A percentile compares a stretch with the other conserved stretches of the same genome.
Evolutionary conservation across 2,888 invertebrate genomes (phyloP).

Genomic region (Labia minor): DNA sequence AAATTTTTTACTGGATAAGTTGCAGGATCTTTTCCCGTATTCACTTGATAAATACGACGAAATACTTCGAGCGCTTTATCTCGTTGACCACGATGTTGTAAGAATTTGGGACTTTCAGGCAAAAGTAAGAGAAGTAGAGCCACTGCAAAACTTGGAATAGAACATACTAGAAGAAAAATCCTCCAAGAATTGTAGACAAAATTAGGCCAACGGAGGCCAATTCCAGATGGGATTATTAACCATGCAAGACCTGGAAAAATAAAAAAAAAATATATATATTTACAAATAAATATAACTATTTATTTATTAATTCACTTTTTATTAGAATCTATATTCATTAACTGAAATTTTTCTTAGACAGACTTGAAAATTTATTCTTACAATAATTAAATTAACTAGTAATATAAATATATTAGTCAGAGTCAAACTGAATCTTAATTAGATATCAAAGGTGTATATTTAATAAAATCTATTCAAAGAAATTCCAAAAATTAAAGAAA

Average conservation of each 20-base stretch:
- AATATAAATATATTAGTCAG: too few species aligned
- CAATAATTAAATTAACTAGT: too few species aligned
- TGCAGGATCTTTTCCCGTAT: conserved; percentile 63
- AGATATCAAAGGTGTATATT: too few species aligned
- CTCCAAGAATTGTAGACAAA: conserved; percentile 88
- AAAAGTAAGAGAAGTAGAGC: conserved; percentile 69
- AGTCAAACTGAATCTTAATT: too few species aligned
- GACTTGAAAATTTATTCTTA: too few species aligned
- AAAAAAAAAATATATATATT: too few species aligned
- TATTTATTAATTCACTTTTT: neutral
- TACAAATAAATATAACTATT: too few species aligned
- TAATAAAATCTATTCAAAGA: too few species aligned
- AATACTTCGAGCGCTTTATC: conserved; percentile 75
- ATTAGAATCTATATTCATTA: conserved; percentile 15
- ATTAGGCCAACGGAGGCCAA: conserved; percentile 53
- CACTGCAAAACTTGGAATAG: conserved; percentile 78
- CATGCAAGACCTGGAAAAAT: conserved; percentile 44
- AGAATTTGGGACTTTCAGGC: conserved; percentile 86
- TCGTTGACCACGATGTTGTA: conserved; percentile 65
- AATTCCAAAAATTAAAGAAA: too few species aligned
- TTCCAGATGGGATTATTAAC: conserved; percentile 46
- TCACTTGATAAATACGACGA: conserved; percentile 66
- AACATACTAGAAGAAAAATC: conserved; percentile 78
- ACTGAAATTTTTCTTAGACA: neutral
- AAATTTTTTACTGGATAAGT: conserved; percentile 66